Percentiles rank a stretch among this genome's conserved stretches.
These are phyloP conservation scores for Grallaria varia DNA, from an alignment of 2,113 vertebrate species.

Conservation along the genomic window DNA sequence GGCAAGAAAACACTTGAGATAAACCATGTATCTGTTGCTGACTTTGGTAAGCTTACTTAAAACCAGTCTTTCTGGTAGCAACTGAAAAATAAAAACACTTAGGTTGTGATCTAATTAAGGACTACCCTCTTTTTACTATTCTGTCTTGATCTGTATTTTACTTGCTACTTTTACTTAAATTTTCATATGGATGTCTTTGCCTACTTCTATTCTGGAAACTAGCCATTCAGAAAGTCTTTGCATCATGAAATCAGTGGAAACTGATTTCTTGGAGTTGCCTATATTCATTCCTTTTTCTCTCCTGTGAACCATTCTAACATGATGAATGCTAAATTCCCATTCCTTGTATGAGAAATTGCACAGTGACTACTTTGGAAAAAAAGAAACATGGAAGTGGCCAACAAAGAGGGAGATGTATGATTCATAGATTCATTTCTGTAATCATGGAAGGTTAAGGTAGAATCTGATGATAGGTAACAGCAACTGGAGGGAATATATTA, in stretches of 20 bases:
- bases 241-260: not conserved
- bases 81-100: not conserved
- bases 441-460: not conserved
- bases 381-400: not conserved
- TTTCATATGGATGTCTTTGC: not conserved
- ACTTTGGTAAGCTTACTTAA: not conserved
- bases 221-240: not conserved
- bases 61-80: not conserved
- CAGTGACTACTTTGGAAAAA: not conserved
- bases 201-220: not conserved
- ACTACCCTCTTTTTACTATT: not conserved
- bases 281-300: not conserved
- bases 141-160: not conserved
- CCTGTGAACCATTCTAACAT: not conserved
- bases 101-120: not conserved
- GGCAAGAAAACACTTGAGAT: not conserved
- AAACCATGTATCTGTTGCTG: not conserved
- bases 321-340: not conserved
- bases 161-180: not conserved
- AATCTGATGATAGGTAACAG: not conserved
- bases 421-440: not conserved
- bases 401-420: fast-evolving
- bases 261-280: not conserved
- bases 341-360: not conserved
- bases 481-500: not conserved